A percentile compares a stretch with the other conserved stretches of the same genome.
These are phyloP conservation scores for Corbicula japonica DNA, from an alignment of 2,888 invertebrate species.

Conservation along the genomic window DNA sequence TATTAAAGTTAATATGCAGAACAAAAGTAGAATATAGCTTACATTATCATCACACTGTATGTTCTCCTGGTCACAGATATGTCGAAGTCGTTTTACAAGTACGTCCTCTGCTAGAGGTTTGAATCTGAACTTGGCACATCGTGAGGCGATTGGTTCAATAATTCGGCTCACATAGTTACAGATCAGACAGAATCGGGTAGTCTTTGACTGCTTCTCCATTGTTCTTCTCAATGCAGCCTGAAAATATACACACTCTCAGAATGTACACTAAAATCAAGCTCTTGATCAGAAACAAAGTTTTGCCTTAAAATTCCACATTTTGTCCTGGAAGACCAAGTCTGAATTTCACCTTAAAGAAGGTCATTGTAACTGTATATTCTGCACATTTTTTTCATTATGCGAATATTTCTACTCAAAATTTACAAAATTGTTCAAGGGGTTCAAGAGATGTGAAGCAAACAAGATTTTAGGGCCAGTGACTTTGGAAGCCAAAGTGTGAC, in stretches of 20 bases:
- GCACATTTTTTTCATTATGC: too few species aligned
- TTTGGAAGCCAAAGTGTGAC: too few species aligned
- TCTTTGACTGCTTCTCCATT: constrained; percentile 98
- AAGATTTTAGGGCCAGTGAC: too few species aligned
- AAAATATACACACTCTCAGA: constrained; percentile 6
- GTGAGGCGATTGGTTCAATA: constrained; percentile 98
- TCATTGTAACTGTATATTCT: too few species aligned
- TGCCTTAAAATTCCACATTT: neutral
- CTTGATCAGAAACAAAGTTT: too few species aligned
- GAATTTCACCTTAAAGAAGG: too few species aligned
- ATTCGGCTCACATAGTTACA: constrained; percentile 99
- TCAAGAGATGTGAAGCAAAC: too few species aligned
- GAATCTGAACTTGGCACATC: constrained; percentile 99
- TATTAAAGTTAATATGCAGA: too few species aligned
- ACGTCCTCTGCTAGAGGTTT: constrained; percentile 91
- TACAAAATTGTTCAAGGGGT: too few species aligned
- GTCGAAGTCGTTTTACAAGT: constrained; percentile 89
- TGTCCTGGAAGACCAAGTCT: neutral
- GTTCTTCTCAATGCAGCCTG: constrained; percentile 96
- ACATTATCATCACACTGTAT: constrained; percentile 91
- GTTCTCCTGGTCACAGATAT: constrained; percentile 93
- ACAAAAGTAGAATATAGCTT: neutral
- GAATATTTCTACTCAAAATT: too few species aligned
- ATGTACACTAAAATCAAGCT: too few species aligned
- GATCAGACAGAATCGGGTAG: constrained; percentile 98